Evolutionary conservation across 2,888 invertebrate species (phyloP).

Genomic region (Lepidocyrtinus sp.): DNA sequence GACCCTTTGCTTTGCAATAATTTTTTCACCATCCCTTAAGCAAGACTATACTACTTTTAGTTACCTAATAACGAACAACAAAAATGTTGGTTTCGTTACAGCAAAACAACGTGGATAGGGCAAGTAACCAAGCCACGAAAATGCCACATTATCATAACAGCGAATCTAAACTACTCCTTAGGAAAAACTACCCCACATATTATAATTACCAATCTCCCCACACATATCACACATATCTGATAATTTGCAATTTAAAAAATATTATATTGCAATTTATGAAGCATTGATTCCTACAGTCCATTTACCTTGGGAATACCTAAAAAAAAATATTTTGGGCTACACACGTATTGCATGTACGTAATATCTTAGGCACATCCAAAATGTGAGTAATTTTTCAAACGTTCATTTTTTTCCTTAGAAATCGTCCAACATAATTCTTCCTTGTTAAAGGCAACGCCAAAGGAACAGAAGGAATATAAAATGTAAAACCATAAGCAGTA

Average conservation of each 20-base stretch:
- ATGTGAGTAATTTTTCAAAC: too few species aligned
- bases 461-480: too few species aligned
- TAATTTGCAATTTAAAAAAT: background rate
- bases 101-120: background rate
- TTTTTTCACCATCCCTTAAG: too few species aligned
- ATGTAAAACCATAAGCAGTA: constrained; percentile 40
- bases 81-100: too few species aligned
- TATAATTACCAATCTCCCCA: background rate
- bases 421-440: too few species aligned
- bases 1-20: too few species aligned
- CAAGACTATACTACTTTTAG: too few species aligned
- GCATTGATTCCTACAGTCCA: constrained; percentile 2
- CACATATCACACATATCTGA: background rate
- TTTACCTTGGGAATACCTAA: constrained; percentile 11
- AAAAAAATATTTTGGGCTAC: background rate
- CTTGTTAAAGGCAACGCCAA: too few species aligned
- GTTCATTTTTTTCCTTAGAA: too few species aligned
- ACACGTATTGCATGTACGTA: too few species aligned
- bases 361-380: too few species aligned
- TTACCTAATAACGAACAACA: too few species aligned
- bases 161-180: background rate
- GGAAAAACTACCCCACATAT: background rate
- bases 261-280: background rate
- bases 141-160: background rate
- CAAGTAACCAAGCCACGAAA: background rate